Base-by-base conservation (phyloP, 2,797 vertebrate species). In the Cichlasoma orientale region DNA sequence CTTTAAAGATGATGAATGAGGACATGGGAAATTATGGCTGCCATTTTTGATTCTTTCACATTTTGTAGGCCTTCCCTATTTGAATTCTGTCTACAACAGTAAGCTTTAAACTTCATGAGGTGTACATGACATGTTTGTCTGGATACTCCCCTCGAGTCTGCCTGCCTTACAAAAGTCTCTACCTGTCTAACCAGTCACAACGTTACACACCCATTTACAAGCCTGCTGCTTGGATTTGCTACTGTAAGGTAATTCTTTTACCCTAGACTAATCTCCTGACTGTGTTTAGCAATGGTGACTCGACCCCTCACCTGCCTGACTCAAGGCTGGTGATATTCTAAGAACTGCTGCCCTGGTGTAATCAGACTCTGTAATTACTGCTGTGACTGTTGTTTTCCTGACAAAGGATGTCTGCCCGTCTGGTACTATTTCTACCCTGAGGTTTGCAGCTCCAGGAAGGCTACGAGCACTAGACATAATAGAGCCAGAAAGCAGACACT, bases 381-480 rank as follows among this genome's bases (percentile, higher is more conserved):
- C 91, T 77, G 44, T 90, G 88, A 89, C 89, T 89, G 86, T 92
- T 92, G 91, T 93, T 92, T 90, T 89, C 90, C 90, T 87, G 90
- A 95, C 93, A 95, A 94, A 95, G 91, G 92, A 92, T 89, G 92
- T 92, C 91, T 94, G 93, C 87, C 88, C 85, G 94, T 95, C 92
- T 94, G 90, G 82, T 92, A 88, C 92, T 95, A 94, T 95, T 95
- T 93, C 93, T 94, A 95, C 92, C 90, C 93, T 93, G 93, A 94
- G 92, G 94, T 95, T 89, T 94, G 77, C 80, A 90, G 88, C 94
- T 93, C 92, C 94, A 95, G 93, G 95, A 95, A 96, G 91, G 86
- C 89, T 86, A 77, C 38, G 88, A 90, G 89, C 56, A 79, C 88
- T 93, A 95, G 94, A 96, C 95, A 95, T 94, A 95, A 96, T 93